These are phyloP conservation scores for Zoanthus sansibaricus DNA, from an alignment of 92 coral and sea anemone species.

Conservation along the genomic window DNA sequence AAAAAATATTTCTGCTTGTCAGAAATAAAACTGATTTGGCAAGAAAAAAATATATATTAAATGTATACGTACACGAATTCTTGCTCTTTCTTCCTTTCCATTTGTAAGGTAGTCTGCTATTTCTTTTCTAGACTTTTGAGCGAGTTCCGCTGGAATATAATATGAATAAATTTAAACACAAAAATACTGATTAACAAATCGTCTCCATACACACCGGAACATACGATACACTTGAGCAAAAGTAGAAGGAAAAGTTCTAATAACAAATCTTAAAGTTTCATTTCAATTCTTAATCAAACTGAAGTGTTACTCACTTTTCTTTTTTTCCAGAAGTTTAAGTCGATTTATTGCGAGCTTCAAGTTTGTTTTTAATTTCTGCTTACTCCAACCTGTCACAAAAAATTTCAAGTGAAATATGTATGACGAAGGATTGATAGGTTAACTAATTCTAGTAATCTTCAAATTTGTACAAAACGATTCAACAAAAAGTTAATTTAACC, in stretches of 20 bases:
- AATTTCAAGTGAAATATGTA: constrained; percentile 19
- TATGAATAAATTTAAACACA: neutral
- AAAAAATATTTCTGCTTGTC: no score
- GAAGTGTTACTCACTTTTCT: constrained; percentile 80
- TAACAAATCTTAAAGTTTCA: neutral
- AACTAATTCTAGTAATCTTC: neutral
- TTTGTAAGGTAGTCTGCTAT: constrained; percentile 89
- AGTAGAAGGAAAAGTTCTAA: neutral
- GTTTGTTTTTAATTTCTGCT: constrained; percentile 94
- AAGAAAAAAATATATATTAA: neutral
- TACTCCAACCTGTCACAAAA: constrained; percentile 82
- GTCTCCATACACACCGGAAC: no score
- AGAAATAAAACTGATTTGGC: no score
- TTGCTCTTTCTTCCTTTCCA: constrained; percentile 96
- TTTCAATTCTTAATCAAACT: neutral
- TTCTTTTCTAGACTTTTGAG: constrained; percentile 92
- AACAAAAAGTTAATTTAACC: neutral
- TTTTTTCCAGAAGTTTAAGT: constrained; percentile 93
- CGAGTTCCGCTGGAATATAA: constrained; percentile 81
- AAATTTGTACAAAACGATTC: neutral
- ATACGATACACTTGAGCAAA: neutral
- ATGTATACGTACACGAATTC: constrained; percentile 83
- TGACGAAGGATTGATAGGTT: neutral
- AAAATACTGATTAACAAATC: neutral
- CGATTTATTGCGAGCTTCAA: constrained; percentile 92